A percentile compares a stretch with the other conserved stretches of the same genome.
Conservation (phyloP, 2,113 vertebrate genomes). For the Myiozetetes cayanensis region DNA sequence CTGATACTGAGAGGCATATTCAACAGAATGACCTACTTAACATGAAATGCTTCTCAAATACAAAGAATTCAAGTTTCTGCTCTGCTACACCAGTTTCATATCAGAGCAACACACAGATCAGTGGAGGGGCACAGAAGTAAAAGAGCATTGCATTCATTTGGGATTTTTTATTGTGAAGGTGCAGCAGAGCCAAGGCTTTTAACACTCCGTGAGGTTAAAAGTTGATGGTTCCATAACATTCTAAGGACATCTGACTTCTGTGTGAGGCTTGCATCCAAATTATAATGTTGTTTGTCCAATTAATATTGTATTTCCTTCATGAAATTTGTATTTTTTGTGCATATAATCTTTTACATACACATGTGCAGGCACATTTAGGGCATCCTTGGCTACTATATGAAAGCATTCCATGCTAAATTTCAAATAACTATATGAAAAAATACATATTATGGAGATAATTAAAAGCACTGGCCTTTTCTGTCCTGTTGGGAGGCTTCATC, state of each 20-base stretch:
- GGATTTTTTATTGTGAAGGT: neutral
- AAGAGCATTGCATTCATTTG: neutral
- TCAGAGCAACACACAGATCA: neutral
- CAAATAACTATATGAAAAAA: neutral
- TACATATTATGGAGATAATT: neutral
- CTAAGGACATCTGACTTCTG: neutral
- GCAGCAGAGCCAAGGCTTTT: neutral
- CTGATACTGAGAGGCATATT: neutral
- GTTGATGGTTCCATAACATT: neutral
- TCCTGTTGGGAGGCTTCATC: neutral
- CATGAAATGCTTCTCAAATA: neutral
- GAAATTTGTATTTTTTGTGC: neutral
- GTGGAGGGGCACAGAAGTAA: neutral
- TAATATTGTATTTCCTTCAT: neutral
- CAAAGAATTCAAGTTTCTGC: neutral
- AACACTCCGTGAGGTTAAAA: neutral
- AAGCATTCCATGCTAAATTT: neutral
- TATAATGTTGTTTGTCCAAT: neutral
- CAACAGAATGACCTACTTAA: constrained; percentile 39
- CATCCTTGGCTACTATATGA: neutral
- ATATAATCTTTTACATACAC: neutral
- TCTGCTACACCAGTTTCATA: neutral
- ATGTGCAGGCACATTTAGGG: neutral
- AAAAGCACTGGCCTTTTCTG: neutral
- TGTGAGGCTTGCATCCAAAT: neutral